Base-by-base conservation (phyloP, 2,888 invertebrate genomes). In the Folsomia candida region DNA sequence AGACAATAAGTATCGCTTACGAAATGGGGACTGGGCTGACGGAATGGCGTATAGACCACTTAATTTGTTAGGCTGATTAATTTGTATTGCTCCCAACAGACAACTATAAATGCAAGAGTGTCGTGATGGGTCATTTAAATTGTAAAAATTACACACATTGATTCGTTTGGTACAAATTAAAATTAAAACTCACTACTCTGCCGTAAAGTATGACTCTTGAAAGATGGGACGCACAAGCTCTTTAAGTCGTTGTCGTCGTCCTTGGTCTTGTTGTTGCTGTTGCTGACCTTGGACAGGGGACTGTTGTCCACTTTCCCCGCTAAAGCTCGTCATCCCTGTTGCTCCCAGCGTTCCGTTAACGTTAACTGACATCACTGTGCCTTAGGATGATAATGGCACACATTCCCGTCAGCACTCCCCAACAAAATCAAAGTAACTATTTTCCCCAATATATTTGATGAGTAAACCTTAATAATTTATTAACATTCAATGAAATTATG, bases 11-110 rank as follows among this genome's bases (percentile, higher is more conserved):
- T n/a, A n/a, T n/a, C n/a, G 88, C 89, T 89, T 86, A 93, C 93
- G 82, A 81, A 92, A 87, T 66, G 92, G 90, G 82, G 89, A 91
- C 81, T 90, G 89, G 81, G 90, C 90, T 61, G 96, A 94, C 70
- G 97, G 97, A 83, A 97, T 93, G 22, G 95, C 92, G 85, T 96
- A 97, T 71, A 96, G 88, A 64, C 96, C 95, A 81, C 73, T 76
- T 1, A 78, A 58, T 65, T 65, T 65, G 18, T 18, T n/a, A 25
- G 65, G 65, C 22, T 54, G 65, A 28, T 54, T 65, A 27, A 3
- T 2, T 28, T 65, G 65, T 11, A 65, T 20, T 1, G 65, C 51
- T 24, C 65, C 47, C 6, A 65, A 20, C 2, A 65, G 65, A 22
- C 65, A 65, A 37, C 65, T 65, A 25, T 20, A n/a, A 54, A 18